Conservation (phyloP, 2,888 invertebrate genomes). For the Esperia sulphurella region DNA sequence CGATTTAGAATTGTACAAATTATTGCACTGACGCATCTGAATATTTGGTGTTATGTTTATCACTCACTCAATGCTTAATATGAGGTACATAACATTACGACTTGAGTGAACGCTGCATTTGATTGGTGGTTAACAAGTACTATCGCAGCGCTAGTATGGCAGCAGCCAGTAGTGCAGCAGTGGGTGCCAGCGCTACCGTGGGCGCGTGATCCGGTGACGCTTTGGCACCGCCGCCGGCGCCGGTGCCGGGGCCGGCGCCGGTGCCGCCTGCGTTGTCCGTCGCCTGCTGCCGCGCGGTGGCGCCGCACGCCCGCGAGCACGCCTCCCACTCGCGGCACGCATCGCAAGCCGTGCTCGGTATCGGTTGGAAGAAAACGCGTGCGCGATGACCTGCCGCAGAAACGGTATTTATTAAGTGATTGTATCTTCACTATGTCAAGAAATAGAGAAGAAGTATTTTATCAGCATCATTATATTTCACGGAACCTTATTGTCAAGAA, state of each 20-base stretch:
- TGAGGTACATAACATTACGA: too few species aligned
- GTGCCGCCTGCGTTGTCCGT: conserved; percentile 7
- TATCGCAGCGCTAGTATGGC: conserved; percentile 1
- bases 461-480: too few species aligned
- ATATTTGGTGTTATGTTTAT: too few species aligned
- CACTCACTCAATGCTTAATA: too few species aligned
- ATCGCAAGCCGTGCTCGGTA: conserved; percentile 86
- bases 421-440: too few species aligned
- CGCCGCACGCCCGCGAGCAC: conserved; percentile 61
- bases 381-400: conserved; percentile 85
- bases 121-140: too few species aligned
- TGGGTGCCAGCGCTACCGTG: conserved; percentile 7
- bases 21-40: too few species aligned
- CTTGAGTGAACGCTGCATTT: too few species aligned
- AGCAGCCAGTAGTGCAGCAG: conserved; percentile 4
- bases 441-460: too few species aligned
- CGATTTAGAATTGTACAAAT: too few species aligned
- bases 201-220: conserved; percentile 8
- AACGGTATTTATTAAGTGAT: neutral
- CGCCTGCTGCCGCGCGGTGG: conserved; percentile 38
- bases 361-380: conserved; percentile 88
- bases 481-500: too few species aligned
- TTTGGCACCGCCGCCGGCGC: neutral
- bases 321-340: conserved; percentile 84
- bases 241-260: conserved; percentile 3